phyloP scores from a whole-genome alignment of 2,113 vertebrate species.

The Lamprotornis superbus region DNA sequence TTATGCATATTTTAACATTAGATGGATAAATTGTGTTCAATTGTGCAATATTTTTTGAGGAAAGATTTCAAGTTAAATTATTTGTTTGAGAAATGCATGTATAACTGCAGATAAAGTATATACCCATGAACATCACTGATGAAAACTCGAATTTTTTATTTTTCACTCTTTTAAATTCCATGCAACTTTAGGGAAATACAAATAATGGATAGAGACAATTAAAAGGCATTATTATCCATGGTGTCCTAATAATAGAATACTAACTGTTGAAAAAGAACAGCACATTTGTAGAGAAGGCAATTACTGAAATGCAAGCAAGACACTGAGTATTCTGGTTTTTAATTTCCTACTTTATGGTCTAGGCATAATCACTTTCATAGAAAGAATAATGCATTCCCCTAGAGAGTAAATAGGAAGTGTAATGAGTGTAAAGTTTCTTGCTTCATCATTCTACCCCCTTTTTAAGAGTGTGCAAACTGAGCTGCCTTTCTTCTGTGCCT shows the following conservation, averaged over 20 bases:
- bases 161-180: not conserved
- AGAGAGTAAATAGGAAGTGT: not conserved
- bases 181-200: not conserved
- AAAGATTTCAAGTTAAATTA: not conserved
- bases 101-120: not conserved
- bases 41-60: not conserved
- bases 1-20: not conserved
- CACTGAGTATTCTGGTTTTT: not conserved
- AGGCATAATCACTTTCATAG: not conserved
- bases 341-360: not conserved
- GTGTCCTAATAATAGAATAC: not conserved
- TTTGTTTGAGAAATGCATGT: not conserved
- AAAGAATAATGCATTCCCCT: not conserved
- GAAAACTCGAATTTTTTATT: not conserved
- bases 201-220: not conserved
- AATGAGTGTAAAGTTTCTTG: not conserved
- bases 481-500: not conserved
- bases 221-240: not conserved
- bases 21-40: not conserved
- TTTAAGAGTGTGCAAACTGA: not conserved
- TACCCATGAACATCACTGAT: not conserved
- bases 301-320: conserved; percentile 12
- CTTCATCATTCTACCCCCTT: not conserved
- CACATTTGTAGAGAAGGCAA: not conserved
- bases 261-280: not conserved